Base-by-base conservation (phyloP, 2,888 invertebrate genomes). In the Cacoxenus indagator region DNA sequence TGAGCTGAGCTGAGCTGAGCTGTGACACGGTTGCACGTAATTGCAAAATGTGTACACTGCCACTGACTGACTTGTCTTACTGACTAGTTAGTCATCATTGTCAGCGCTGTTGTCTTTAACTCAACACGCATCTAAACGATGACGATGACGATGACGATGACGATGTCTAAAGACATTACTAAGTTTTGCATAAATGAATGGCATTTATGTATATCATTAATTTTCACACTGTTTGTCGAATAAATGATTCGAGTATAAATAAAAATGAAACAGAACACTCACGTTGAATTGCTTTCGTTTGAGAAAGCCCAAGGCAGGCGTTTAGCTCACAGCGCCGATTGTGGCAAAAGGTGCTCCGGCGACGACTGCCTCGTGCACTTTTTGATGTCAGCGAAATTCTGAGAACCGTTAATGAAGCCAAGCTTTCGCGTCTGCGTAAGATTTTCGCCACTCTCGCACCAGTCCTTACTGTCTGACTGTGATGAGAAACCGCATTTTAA, bases 111-210 rank as follows among this genome's bases (percentile, higher is more conserved):
- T n/a, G n/a, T n/a, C n/a, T n/a, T n/a, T n/a, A n/a, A n/a, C n/a
- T n/a, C n/a, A n/a, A n/a, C n/a, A n/a, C n/a, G n/a, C n/a, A n/a
- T n/a, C n/a, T n/a, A n/a, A n/a, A n/a, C n/a, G n/a, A n/a, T 61
- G 5, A 11, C 59, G 6, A 27, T 61, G n/a, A 29, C 27, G n/a
- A 59, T 59, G n/a, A n/a, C n/a, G n/a, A n/a, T n/a, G n/a, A n/a
- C n/a, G n/a, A n/a, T n/a, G n/a, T n/a, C 45, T 2, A 43, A 43
- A 43, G 11, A n/a, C 4, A 43, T 43, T 80, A 75, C 77, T 78
- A 78, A 80, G 77, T 81, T 81, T 81, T 81, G 81, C 81, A 80
- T 81, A 81, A 81, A 81, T 78, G 76, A 80, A 80, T 65, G 74
- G 81, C 80, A 81, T 81, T 81, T 81, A 77, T 80, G 74, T 77